A percentile compares a stretch with the other conserved stretches of the same genome.
Evolutionary conservation across 2,888 invertebrate species (phyloP).

Genomic region (Spodoptera littoralis): DNA sequence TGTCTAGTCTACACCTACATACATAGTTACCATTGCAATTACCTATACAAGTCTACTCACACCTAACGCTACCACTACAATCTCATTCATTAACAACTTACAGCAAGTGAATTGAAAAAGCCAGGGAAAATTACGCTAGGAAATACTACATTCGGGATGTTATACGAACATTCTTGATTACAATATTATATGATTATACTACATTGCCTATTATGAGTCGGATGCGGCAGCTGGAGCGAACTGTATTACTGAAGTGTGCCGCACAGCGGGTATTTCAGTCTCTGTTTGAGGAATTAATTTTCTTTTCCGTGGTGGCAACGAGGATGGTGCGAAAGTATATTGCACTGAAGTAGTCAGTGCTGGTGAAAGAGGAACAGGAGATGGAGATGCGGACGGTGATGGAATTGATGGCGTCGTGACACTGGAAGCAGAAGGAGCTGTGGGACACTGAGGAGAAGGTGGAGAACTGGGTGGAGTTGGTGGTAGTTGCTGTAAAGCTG

Average conservation of each 20-base stretch:
- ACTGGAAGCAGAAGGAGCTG: conserved; percentile 70
- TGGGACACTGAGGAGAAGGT: conserved; percentile 82
- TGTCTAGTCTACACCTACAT: conserved; percentile 22
- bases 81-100: conserved; percentile 59
- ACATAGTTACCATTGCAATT: conserved; percentile 19
- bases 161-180: conserved; percentile 16
- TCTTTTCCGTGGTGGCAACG: conserved; percentile 92
- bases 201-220: conserved; percentile 73
- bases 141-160: conserved; percentile 41
- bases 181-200: conserved; percentile 5
- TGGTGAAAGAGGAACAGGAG: conserved; percentile 73
- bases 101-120: conserved; percentile 66
- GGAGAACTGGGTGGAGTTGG: conserved; percentile 89
- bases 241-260: conserved; percentile 93
- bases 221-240: conserved; percentile 92
- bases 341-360: conserved; percentile 71
- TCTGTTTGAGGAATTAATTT: conserved; percentile 93
- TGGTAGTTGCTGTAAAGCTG: conserved; percentile 85
- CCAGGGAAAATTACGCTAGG: conserved; percentile 59
- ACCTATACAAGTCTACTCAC: conserved; percentile 33
- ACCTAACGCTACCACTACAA: conserved; percentile 49
- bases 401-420: conserved; percentile 58
- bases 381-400: conserved; percentile 74
- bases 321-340: conserved; percentile 69
- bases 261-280: conserved; percentile 76